Evolutionary conservation across 37 sponge, comb jelly and placozoan genomes (phyloP).

Genomic region (Ianthella basta): DNA sequence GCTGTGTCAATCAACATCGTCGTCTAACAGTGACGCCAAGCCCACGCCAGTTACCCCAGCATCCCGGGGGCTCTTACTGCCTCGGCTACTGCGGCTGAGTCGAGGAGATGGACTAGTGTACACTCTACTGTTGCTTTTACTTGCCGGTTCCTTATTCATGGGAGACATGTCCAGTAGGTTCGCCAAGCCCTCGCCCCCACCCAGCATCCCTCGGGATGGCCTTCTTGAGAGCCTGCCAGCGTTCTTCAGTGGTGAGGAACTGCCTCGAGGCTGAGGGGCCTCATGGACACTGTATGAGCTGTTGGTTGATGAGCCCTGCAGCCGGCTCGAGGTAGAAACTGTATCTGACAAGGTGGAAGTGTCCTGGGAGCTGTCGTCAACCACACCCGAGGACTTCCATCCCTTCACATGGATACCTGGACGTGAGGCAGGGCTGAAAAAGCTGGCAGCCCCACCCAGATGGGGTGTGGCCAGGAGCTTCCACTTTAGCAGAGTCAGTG

Average conservation of each 20-base stretch:
- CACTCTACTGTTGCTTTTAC: background rate
- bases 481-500: constrained; percentile 75
- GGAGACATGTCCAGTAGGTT: background rate
- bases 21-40: constrained; percentile 11
- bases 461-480: constrained; percentile 84
- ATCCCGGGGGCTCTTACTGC: background rate
- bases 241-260: no score
- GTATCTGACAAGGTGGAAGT: background rate
- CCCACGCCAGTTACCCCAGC: background rate
- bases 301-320: no score
- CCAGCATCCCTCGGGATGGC: no score
- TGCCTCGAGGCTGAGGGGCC: no score
- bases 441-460: constrained; percentile 72
- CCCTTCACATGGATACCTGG: constrained; percentile 80
- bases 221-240: no score
- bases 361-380: background rate
- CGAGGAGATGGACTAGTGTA: background rate
- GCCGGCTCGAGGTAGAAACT: background rate
- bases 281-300: no score
- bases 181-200: no score
- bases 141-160: background rate
- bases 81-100: background rate
- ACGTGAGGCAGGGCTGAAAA: constrained; percentile 56
- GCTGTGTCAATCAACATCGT: background rate
- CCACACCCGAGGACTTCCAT: constrained; percentile 13